Percentiles rank a stretch among this genome's conserved stretches.
phyloP scores from a whole-genome alignment of 2,888 invertebrate genomes.

The Caenorhabditis imperialis region DNA sequence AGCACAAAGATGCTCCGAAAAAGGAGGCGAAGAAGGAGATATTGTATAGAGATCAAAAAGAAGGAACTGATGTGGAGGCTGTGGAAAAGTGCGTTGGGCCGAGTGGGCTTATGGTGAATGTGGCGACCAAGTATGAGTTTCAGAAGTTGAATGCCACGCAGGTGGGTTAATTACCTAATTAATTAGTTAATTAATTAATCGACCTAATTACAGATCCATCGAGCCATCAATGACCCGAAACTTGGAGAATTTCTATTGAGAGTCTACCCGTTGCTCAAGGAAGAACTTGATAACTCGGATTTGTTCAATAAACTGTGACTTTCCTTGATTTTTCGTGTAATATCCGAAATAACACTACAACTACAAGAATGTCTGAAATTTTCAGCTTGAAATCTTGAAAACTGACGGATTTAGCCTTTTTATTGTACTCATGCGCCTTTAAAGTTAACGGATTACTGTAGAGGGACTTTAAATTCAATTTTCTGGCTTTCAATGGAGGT shows the following conservation, averaged over 20 bases:
- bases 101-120: slow-evolving; percentile 43
- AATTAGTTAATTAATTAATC: too few species aligned
- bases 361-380: too few species aligned
- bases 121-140: slow-evolving; percentile 48
- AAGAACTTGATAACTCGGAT: slow-evolving; percentile 43
- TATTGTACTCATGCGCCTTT: too few species aligned
- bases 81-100: slow-evolving; percentile 38
- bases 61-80: slow-evolving; percentile 40
- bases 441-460: too few species aligned
- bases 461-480: too few species aligned
- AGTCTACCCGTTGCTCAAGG: slow-evolving; percentile 45
- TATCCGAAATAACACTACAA: too few species aligned
- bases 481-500: too few species aligned
- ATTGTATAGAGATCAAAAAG: slow-evolving; percentile 24
- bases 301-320: slow-evolving; percentile 48
- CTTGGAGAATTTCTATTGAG: slow-evolving; percentile 41
- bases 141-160: slow-evolving; percentile 53
- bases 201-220: slow-evolving; percentile 39
- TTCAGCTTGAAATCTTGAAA: too few species aligned
- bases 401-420: too few species aligned
- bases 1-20: slow-evolving; percentile 6
- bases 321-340: too few species aligned
- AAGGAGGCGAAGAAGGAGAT: not conserved
- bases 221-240: slow-evolving; percentile 53
- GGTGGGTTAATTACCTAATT: too few species aligned